Evolutionary conservation across 2,113 vertebrate species (phyloP).

Genomic region (Potamarius usumacintae): DNA sequence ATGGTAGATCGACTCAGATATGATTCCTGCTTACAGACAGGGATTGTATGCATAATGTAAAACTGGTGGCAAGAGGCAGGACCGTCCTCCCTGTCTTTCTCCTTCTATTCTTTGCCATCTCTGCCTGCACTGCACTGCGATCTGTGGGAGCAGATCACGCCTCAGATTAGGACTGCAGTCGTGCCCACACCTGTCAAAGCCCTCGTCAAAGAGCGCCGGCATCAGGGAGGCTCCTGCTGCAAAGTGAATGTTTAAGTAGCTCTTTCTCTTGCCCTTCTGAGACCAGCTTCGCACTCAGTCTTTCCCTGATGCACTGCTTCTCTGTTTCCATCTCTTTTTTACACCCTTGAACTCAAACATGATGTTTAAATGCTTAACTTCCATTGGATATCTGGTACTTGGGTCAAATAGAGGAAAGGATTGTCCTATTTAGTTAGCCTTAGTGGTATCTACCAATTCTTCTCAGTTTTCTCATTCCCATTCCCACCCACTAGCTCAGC

Average conservation of each 20-base stretch:
- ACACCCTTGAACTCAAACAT: background rate
- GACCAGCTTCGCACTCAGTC: constrained; percentile 20
- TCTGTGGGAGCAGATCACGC: constrained; percentile 47
- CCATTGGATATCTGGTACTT: background rate
- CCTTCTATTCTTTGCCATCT: constrained; percentile 16
- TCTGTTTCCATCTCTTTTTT: background rate
- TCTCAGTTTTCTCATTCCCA: background rate
- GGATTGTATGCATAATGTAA: constrained; percentile 24
- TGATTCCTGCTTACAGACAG: constrained; percentile 32
- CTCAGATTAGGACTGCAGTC: constrained; percentile 47
- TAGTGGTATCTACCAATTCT: background rate
- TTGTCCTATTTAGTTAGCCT: too few relatives aligned
- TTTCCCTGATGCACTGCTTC: background rate
- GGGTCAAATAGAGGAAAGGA: background rate
- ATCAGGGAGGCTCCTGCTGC: constrained; percentile 41
- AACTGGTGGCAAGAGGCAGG: constrained; percentile 20
- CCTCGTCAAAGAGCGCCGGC: constrained; percentile 41
- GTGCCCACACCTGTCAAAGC: constrained; percentile 50
- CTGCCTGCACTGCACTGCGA: constrained; percentile 12
- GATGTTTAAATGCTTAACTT: background rate
- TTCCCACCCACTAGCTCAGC: background rate
- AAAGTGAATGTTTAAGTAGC: constrained; percentile 53
- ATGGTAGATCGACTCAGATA: constrained; percentile 35
- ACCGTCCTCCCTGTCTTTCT: background rate
- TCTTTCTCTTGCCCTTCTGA: constrained; percentile 43